Percentiles rank a stretch among this genome's conserved stretches.
Conservation (phyloP, 2,113 vertebrate species). For the Marcusenius ussheri region DNA sequence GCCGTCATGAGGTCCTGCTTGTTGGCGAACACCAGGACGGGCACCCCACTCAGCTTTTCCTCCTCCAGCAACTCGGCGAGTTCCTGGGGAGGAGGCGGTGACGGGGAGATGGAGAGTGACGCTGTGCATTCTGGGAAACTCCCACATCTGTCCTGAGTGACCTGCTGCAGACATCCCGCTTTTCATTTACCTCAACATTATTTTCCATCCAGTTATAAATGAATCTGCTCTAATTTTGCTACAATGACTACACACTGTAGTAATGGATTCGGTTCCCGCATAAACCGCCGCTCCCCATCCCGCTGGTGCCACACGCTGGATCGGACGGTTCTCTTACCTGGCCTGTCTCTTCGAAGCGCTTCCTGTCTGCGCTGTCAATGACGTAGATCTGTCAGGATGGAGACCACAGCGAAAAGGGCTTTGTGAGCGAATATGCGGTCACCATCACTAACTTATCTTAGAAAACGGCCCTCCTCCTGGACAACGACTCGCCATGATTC, state of each 20-base stretch:
- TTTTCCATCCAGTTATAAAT: neutral
- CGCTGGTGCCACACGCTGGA: neutral
- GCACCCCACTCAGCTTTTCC: slow-evolving; percentile 79
- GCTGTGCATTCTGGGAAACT: neutral
- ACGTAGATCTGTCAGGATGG: slow-evolving; percentile 55
- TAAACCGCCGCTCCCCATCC: neutral
- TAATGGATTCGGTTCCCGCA: neutral
- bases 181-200: neutral
- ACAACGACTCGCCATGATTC: neutral
- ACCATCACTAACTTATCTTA: neutral
- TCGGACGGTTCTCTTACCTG: slow-evolving; percentile 36
- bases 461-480: neutral
- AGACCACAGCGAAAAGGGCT: neutral
- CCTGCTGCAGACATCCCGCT: neutral
- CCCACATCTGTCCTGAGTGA: neutral
- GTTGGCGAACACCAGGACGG: slow-evolving; percentile 79
- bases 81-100: slow-evolving; percentile 57
- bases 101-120: neutral
- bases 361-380: slow-evolving; percentile 63
- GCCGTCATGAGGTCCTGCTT: slow-evolving; percentile 91
- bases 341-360: slow-evolving; percentile 56
- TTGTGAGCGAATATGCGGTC: neutral
- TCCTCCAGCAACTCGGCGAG: slow-evolving; percentile 86
- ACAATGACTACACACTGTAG: neutral
- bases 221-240: neutral